Evolutionary conservation across 1,140 invertebrate species (phyloP), one percentile per base, ranked within the genome.

Genomic region (Trichogramma pretiosum): DNA sequence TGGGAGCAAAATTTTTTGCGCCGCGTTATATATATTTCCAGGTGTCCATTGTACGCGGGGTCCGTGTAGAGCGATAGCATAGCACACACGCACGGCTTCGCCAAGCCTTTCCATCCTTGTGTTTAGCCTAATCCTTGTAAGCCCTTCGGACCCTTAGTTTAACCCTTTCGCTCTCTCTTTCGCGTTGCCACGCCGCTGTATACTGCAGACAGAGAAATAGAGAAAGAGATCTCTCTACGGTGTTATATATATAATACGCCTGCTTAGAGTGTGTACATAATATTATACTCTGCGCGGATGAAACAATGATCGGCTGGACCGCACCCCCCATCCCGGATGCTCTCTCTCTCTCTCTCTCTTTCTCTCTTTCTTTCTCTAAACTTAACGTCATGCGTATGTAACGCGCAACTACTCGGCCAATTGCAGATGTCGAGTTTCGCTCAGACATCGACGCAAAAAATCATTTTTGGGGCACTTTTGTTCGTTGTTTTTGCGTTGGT

Each of bases 261-360:
- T n/a, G n/a, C n/a, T n/a, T n/a, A n/a, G n/a, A n/a, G n/a, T n/a
- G n/a, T n/a, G n/a, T n/a, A n/a, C n/a, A n/a, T n/a, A n/a, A n/a
- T n/a, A n/a, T n/a, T n/a, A n/a, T n/a, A n/a, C n/a, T n/a, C 66
- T 61, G 51, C 59, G 22, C 17, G 2, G 10, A 18, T 67, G 64
- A 70, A 70, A 70, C 66, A 70, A 68, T 65, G 48, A 56, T n/a
- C 23, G 48, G 54, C 67, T 56, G 67, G 67, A 70, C 67, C 65
- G 64, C 66, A 67, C 67, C 67, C 67, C 65, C 63, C 66, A 67
- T 66, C 67, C 67, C 67, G 67, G 67, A 68, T 68, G 64, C 63
- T 53, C 56, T 53, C 55, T 23, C 19, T 17, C 58, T 57, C 54
- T 56, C 24, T 32, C 18, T 33, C 35, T 37, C 32, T 22, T 34